Evolutionary conservation across 2,113 vertebrate species (phyloP).

Genomic region (Bufo gargarizans): DNA sequence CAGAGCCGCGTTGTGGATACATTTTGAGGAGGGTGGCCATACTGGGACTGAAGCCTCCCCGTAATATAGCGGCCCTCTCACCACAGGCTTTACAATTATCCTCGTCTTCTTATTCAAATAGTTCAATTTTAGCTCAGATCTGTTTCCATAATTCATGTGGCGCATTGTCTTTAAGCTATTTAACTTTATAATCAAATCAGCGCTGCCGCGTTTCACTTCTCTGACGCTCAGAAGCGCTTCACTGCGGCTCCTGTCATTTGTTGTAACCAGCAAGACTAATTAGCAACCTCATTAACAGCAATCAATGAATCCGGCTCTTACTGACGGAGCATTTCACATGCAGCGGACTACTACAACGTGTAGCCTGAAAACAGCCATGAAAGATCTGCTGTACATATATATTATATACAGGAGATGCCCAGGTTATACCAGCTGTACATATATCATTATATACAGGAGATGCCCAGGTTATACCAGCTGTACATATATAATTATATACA

Average conservation of each 20-base stretch:
- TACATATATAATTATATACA: too few relatives aligned
- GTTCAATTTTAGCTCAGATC: neutral
- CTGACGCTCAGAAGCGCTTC: neutral
- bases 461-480: too few relatives aligned
- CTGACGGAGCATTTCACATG: neutral
- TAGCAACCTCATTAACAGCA: neutral
- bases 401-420: too few relatives aligned
- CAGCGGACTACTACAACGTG: neutral
- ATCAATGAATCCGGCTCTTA: neutral
- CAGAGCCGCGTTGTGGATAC: too few relatives aligned
- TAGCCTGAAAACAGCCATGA: neutral
- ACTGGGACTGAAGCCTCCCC: too few relatives aligned
- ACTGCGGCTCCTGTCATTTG: neutral
- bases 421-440: too few relatives aligned
- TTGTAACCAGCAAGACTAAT: slow-evolving; percentile 23
- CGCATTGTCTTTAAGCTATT: slow-evolving; percentile 10
- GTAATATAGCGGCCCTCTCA: too few relatives aligned
- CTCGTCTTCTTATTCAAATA: neutral
- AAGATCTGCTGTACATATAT: too few relatives aligned
- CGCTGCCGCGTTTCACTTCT: neutral
- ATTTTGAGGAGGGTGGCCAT: too few relatives aligned
- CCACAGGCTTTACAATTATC: neutral
- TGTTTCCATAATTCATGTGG: slow-evolving; percentile 3
- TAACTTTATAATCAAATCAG: slow-evolving; percentile 26
- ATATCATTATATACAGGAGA: too few relatives aligned